A percentile compares a stretch with the other conserved stretches of the same genome.
phyloP scores from a whole-genome alignment of 1,140 invertebrate species.

The Papilio glaucus region DNA sequence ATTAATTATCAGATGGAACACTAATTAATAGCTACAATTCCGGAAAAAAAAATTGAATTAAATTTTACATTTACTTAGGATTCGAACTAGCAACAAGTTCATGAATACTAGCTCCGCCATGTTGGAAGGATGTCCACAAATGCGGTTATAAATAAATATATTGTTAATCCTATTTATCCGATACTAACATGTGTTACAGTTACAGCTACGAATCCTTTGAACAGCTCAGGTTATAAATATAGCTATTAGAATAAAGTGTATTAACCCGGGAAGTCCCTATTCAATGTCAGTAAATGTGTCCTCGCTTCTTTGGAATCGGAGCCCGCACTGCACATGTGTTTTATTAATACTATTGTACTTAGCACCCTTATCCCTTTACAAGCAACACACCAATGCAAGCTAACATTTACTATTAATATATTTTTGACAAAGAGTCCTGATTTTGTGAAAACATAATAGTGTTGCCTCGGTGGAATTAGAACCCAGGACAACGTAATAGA shows the following conservation, averaged over 20 bases:
- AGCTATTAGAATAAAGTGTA: background rate
- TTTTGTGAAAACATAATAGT: background rate
- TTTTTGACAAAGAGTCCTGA: too few relatives aligned
- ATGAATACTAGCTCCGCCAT: background rate
- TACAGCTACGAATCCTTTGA: background rate
- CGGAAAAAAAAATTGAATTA: too few relatives aligned
- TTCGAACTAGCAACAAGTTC: background rate
- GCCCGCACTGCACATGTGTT: background rate
- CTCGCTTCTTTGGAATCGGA: background rate
- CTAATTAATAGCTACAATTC: too few relatives aligned
- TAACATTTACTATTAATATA: too few relatives aligned
- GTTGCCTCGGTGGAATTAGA: too few relatives aligned
- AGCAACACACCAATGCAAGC: background rate
- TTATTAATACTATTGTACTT: constrained; percentile 4
- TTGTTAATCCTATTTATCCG: constrained; percentile 12
- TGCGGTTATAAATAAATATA: too few relatives aligned
- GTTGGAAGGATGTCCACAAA: background rate
- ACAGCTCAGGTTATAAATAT: background rate
- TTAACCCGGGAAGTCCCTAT: constrained; percentile 10
- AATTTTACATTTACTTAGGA: background rate
- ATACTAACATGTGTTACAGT: background rate
- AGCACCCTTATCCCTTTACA: background rate
- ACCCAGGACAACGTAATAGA: too few relatives aligned
- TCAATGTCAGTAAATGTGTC: constrained; percentile 23
- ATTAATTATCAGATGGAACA: too few relatives aligned